Evolutionary conservation across 2,888 invertebrate genomes (phyloP), one percentile per base, ranked within the genome.

Genomic region (Pseudococcus viburni): DNA sequence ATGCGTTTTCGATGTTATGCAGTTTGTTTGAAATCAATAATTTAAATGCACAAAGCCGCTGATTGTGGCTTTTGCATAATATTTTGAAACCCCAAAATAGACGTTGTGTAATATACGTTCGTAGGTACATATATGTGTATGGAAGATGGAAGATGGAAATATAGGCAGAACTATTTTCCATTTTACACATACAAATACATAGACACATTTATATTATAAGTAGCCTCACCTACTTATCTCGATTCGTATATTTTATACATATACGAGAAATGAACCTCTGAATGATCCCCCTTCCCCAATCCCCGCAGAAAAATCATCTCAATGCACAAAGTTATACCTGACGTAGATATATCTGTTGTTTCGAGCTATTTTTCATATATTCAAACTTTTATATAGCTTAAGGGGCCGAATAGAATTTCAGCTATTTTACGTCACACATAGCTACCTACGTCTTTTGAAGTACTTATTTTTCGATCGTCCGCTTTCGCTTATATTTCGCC

Each of bases 1-100:
- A 86, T 86, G 85, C 85, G 85, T 86, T 86, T 86, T 42, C 85
- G n/a, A 19, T 86, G 85, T 86, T 59, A 59, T 64, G 85, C 85
- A 86, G 85, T 86, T 86, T 59, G 85, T 86, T 86, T 22, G 39
- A 68, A 86, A 86, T 86, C 85, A 59, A 86, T 86, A 86, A 86
- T 86, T 86, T 86, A 68, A 59, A 68, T 42, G 59, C 59, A 86
- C 26, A 59, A 55, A 39, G 85, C 59, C 59, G 55, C 39, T 42
- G 59, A 59, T 46, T 68, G 59, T 68, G 59, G 39, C 59, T 33
- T 59, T 68, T 68, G 85, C 85, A 86, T 64, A 33, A 15, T 85
- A 55, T 85, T 85, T 80, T 33, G 42, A 80, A 80, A 80, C 15
- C 80, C 39, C 80, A 42, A 42, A 80, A 80, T 39, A 39, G 39